A percentile compares a stretch with the other conserved stretches of the same genome.
Evolutionary conservation across 2,888 invertebrate species (phyloP).

Genomic region (Erebia ligea): DNA sequence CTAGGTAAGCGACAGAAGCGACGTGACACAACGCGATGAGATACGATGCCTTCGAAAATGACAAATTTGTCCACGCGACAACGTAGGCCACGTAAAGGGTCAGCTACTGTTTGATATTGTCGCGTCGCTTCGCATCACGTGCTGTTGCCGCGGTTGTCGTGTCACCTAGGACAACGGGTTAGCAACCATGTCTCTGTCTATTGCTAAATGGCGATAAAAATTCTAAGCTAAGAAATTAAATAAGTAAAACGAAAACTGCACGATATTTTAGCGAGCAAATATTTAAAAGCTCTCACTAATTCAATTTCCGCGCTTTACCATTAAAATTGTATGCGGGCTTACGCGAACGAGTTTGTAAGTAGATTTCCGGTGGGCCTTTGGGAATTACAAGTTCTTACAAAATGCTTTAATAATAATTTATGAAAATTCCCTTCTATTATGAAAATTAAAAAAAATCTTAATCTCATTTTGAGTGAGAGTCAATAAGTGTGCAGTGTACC

Average conservation of each 20-base stretch:
- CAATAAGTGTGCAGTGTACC: too few species aligned
- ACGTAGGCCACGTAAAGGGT: too few species aligned
- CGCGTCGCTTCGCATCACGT: too few species aligned
- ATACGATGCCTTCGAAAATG: too few species aligned
- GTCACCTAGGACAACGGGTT: too few species aligned
- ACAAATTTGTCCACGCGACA: too few species aligned
- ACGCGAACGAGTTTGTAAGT: constrained; percentile 33
- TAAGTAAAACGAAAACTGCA: neutral
- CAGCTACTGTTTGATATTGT: too few species aligned
- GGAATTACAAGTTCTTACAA: neutral
- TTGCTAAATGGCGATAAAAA: neutral
- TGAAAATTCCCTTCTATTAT: neutral
- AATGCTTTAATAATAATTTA: neutral
- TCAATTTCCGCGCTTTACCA: constrained; percentile 24
- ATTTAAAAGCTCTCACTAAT: constrained; percentile 12
- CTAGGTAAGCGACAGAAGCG: too few species aligned
- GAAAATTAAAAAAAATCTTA: neutral
- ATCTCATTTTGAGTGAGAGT: too few species aligned
- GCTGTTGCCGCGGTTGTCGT: too few species aligned
- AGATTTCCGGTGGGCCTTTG: constrained; percentile 26
- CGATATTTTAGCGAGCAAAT: constrained; percentile 7
- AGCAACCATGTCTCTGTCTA: too few species aligned
- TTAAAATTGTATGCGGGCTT: constrained; percentile 27
- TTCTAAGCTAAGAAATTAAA: neutral
- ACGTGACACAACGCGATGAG: too few species aligned